Evolutionary conservation across 2,888 invertebrate species (phyloP).

Genomic region (Mylabris sibirica): DNA sequence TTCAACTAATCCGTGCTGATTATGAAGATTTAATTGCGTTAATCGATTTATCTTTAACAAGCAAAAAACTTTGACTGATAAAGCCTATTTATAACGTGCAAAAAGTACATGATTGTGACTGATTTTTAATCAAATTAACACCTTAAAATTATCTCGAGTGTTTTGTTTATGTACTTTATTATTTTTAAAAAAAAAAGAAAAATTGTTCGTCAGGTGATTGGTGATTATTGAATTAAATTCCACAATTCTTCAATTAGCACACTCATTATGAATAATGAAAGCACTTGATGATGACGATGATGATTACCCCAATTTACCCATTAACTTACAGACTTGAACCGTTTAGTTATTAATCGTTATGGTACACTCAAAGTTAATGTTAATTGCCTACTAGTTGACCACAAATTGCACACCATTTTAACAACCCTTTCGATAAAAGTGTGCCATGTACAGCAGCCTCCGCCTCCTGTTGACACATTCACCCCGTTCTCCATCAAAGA

Average conservation of each 20-base stretch:
- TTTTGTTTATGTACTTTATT: too few relatives aligned
- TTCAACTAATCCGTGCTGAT: slow-evolving; percentile 32
- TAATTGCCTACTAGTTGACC: slow-evolving; percentile 5
- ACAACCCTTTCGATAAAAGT: background rate
- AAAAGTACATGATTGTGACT: too few relatives aligned
- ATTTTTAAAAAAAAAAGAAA: too few relatives aligned
- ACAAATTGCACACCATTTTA: background rate
- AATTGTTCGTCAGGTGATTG: background rate
- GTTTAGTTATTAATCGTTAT: background rate
- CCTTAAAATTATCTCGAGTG: too few relatives aligned
- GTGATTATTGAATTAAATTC: background rate
- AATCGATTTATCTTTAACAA: background rate
- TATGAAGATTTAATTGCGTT: background rate
- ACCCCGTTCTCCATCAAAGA: background rate
- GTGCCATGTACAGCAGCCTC: too few relatives aligned
- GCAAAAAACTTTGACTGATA: too few relatives aligned
- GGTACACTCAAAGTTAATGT: background rate
- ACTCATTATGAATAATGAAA: background rate
- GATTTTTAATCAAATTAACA: too few relatives aligned
- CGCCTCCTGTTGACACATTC: background rate
- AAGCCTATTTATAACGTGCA: too few relatives aligned
- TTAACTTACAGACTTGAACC: background rate
- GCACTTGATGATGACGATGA: slow-evolving; percentile 1
- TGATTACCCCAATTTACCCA: background rate
- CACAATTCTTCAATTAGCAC: background rate